Percentiles rank a stretch among this genome's conserved stretches.
phyloP scores from a whole-genome alignment of 2,888 invertebrate species.

The Drosophila antonietae region DNA sequence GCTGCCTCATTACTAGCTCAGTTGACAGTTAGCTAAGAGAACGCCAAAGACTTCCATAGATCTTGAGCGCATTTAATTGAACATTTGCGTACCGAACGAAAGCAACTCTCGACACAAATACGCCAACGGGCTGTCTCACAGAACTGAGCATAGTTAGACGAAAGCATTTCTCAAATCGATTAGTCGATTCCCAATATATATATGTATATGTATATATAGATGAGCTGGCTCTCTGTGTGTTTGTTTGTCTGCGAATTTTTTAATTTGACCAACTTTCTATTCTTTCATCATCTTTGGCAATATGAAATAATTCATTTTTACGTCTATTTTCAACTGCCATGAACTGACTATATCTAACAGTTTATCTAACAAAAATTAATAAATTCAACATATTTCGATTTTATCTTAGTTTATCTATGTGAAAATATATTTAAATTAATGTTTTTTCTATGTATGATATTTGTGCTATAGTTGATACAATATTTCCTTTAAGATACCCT shows the following conservation, averaged over 20 bases:
- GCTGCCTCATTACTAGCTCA: conserved; percentile 36
- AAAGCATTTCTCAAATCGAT: conserved; percentile 19
- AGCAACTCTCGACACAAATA: conserved; percentile 35
- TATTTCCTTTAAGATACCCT: no score
- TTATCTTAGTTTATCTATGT: no score
- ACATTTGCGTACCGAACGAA: conserved; percentile 66
- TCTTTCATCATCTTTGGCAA: conserved; percentile 1
- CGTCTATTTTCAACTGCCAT: not conserved
- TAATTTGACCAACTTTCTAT: conserved; percentile 21
- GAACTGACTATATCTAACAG: not conserved
- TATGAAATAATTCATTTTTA: not conserved
- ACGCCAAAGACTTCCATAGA: conserved; percentile 14
- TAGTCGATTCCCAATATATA: conserved; percentile 15
- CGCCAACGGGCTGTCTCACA: not conserved
- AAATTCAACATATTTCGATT: no score
- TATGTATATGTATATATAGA: not conserved
- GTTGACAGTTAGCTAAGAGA: conserved; percentile 46
- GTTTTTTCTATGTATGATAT: no score
- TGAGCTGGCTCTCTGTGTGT: not conserved
- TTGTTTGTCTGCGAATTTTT: not conserved
- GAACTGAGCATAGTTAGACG: conserved; percentile 7
- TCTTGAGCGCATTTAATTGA: conserved; percentile 58
- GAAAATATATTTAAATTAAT: no score
- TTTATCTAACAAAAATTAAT: not conserved
- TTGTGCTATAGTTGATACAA: no score